These are phyloP conservation scores for Cyanistes caeruleus DNA, from an alignment of 2,113 vertebrate genomes.

Conservation along the genomic window DNA sequence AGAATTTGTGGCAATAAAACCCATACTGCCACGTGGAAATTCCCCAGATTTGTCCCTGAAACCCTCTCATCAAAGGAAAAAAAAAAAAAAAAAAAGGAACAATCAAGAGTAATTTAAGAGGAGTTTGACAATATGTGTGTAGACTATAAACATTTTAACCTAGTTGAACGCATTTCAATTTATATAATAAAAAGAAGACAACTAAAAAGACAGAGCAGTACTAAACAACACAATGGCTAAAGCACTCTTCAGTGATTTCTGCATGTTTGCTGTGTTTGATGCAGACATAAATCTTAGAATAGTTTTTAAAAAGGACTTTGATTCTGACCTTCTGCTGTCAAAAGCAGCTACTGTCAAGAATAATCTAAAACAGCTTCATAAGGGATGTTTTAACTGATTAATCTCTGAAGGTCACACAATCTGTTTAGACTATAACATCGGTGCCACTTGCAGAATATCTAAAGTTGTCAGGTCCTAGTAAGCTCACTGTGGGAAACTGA, in stretches of 20 bases:
- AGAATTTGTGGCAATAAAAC: conserved; percentile 57
- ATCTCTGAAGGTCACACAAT: conserved; percentile 83
- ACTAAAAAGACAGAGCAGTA: background rate
- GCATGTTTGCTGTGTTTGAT: conserved; percentile 77
- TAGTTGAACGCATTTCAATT: conserved; percentile 58
- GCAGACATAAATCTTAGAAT: conserved; percentile 79
- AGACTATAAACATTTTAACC: conserved; percentile 26
- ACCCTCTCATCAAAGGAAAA: background rate
- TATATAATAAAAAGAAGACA: conserved; percentile 55
- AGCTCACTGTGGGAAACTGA: conserved; percentile 71
- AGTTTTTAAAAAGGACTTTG: conserved; percentile 83
- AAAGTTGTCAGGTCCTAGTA: conserved; percentile 76
- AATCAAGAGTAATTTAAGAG: background rate
- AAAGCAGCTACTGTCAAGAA: conserved; percentile 85
- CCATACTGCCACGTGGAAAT: conserved; percentile 32
- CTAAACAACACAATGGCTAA: background rate
- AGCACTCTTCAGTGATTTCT: conserved; percentile 73
- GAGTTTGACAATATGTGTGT: background rate
- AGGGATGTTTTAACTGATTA: conserved; percentile 83
- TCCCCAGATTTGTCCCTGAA: conserved; percentile 50
- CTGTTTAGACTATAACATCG: conserved; percentile 80
- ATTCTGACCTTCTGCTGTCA: conserved; percentile 85
- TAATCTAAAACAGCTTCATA: conserved; percentile 86
- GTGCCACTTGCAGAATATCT: conserved; percentile 80
- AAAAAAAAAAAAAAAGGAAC: background rate